Conservation (phyloP, 2,888 invertebrate species). For the Endotricha flammealis region DNA sequence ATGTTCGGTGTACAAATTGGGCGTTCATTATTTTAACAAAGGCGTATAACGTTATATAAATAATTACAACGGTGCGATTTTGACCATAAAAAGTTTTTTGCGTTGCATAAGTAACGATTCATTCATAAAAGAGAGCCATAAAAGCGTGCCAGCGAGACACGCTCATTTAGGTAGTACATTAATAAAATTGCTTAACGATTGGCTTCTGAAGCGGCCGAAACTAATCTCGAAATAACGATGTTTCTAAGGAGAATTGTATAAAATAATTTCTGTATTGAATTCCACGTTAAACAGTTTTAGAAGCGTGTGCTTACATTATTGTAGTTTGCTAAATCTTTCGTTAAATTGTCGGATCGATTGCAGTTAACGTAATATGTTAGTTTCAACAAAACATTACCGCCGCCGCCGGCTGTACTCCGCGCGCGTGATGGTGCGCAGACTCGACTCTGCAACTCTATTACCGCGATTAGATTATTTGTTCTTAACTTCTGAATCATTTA, state of each 20-base stretch:
- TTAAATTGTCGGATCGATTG: constrained; percentile 21
- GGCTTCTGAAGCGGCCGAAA: too few relatives aligned
- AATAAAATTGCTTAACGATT: too few relatives aligned
- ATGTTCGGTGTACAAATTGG: constrained; percentile 53
- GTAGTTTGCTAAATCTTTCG: constrained; percentile 10
- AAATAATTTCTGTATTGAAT: neutral
- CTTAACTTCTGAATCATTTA: constrained; percentile 24
- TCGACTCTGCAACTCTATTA: constrained; percentile 33
- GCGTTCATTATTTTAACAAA: constrained; percentile 64
- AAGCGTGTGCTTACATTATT: constrained; percentile 7
- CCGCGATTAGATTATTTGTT: constrained; percentile 15
- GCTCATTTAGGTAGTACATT: too few relatives aligned
- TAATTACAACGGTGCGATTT: constrained; percentile 44
- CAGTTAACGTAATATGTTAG: constrained; percentile 43
- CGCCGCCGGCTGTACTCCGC: constrained; percentile 26
- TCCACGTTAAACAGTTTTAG: neutral
- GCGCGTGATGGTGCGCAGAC: constrained; percentile 25
- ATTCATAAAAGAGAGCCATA: constrained; percentile 5
- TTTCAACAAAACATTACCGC: constrained; percentile 39
- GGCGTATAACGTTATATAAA: constrained; percentile 52
- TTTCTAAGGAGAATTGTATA: too few relatives aligned
- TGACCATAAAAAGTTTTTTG: constrained; percentile 37
- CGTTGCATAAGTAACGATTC: constrained; percentile 31
- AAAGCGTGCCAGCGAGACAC: too few relatives aligned
- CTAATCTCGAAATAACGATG: too few relatives aligned